A percentile compares a stretch with the other conserved stretches of the same genome.
Conservation (phyloP, 1,140 invertebrate genomes). For the Neodiprion virginianus region DNA sequence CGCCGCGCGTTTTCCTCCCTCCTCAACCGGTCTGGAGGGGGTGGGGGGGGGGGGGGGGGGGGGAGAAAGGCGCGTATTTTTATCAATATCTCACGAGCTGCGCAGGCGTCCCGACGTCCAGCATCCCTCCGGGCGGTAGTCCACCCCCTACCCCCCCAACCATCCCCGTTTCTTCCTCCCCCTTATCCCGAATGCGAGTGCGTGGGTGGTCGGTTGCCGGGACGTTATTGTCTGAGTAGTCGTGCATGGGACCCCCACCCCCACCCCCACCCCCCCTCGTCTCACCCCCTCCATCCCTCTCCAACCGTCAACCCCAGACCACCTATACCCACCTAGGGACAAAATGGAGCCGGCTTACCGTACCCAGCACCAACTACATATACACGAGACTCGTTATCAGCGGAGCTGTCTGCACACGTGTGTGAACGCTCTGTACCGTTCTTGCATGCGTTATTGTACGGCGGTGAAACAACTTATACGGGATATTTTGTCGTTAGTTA, state of each 20-base stretch:
- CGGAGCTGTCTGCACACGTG: no score
- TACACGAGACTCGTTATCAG: no score
- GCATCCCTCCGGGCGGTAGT: conserved; percentile 39
- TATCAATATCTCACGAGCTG: not conserved
- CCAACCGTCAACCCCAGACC: conserved; percentile 32
- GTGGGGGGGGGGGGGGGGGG: not conserved
- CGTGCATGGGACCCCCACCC: not conserved
- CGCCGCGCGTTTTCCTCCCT: no score
- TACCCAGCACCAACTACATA: not conserved
- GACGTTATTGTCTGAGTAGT: not conserved
- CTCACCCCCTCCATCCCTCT: conserved; percentile 31
- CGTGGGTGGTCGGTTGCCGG: no score
- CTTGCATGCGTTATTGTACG: no score
- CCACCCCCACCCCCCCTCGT: conserved; percentile 34
- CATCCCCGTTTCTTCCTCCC: no score
- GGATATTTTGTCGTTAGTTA: no score
- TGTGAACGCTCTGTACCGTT: no score
- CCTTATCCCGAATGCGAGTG: no score
- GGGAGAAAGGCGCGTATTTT: conserved; percentile 5
- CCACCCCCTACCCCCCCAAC: conserved; percentile 41
- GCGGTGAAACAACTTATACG: no score
- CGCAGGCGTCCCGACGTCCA: not conserved
- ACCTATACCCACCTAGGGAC: conserved; percentile 17
- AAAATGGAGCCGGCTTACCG: conserved; percentile 2
- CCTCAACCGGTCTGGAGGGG: not conserved